Evolutionary conservation across 2,888 invertebrate species (phyloP).

Genomic region (Eristalinus aeneus): DNA sequence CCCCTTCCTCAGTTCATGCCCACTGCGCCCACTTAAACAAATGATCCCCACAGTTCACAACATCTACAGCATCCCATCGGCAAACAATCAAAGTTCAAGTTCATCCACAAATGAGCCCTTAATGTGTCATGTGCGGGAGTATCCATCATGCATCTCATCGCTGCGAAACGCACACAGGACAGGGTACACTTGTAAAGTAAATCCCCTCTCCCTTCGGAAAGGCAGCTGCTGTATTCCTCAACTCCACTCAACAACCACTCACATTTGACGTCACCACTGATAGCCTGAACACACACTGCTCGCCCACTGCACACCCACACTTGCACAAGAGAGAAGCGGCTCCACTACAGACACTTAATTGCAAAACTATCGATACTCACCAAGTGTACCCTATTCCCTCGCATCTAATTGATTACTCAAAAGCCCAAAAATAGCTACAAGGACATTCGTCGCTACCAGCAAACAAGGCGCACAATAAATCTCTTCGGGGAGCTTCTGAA

Average conservation of each 20-base stretch:
- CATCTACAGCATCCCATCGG: not conserved
- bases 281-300: not conserved
- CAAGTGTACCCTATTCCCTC: not conserved
- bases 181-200: too few relatives aligned
- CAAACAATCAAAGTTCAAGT: not conserved
- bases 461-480: not conserved
- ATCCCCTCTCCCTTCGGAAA: not conserved
- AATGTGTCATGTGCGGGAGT: not conserved
- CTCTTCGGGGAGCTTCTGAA: not conserved
- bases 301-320: not conserved
- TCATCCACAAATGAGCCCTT: not conserved
- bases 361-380: not conserved
- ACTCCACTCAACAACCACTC: not conserved
- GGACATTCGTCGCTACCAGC: not conserved
- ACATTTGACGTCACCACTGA: not conserved
- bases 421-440: not conserved
- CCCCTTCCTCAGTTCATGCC: too few relatives aligned
- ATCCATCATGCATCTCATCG: not conserved
- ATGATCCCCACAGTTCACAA: too few relatives aligned
- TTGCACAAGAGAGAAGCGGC: too few relatives aligned
- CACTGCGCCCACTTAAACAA: too few relatives aligned
- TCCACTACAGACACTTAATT: not conserved
- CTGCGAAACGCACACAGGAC: not conserved
- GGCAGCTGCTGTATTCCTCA: not conserved
- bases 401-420: slow-evolving; percentile 4